These are phyloP conservation scores for Notiomystis cincta DNA, from an alignment of 2,113 vertebrate species.

Conservation along the genomic window DNA sequence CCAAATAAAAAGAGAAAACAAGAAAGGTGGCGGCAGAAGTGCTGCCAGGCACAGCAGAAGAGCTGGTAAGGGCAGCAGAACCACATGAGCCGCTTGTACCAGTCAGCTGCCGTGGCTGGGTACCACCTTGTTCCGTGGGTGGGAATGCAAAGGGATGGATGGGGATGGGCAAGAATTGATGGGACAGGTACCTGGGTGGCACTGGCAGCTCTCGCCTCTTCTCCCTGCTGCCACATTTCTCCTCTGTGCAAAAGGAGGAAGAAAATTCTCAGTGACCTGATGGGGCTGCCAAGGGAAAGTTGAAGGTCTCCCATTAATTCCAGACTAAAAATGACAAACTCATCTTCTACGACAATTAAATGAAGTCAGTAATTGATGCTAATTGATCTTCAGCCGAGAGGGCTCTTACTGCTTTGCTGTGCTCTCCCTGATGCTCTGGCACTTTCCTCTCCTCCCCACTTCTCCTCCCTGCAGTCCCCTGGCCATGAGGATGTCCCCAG, in stretches of 20 bases:
- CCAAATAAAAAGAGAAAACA: neutral
- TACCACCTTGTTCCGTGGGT: neutral
- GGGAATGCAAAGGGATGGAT: neutral
- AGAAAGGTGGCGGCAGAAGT: neutral
- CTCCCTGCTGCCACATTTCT: neutral
- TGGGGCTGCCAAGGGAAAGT: slow-evolving; percentile 80
- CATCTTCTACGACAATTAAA: slow-evolving; percentile 88
- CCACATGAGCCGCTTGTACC: neutral
- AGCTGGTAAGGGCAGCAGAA: neutral
- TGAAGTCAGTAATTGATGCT: slow-evolving; percentile 90
- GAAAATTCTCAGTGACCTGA: slow-evolving; percentile 51
- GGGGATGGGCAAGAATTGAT: neutral
- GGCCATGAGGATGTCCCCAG: neutral
- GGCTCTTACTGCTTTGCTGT: slow-evolving; percentile 56
- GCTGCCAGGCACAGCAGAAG: rapidly evolving
- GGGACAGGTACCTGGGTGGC: neutral
- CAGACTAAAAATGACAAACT: slow-evolving; percentile 88
- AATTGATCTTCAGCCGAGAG: slow-evolving; percentile 83
- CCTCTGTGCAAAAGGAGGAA: neutral
- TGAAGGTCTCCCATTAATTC: slow-evolving; percentile 88
- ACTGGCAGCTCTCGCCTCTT: neutral
- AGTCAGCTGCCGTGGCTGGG: neutral
- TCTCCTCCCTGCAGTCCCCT: neutral
- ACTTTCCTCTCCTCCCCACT: neutral
- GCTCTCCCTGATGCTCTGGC: slow-evolving; percentile 32